These are phyloP conservation scores for Cistogaster globosa DNA, from an alignment of 2,888 invertebrate species.

Conservation along the genomic window DNA sequence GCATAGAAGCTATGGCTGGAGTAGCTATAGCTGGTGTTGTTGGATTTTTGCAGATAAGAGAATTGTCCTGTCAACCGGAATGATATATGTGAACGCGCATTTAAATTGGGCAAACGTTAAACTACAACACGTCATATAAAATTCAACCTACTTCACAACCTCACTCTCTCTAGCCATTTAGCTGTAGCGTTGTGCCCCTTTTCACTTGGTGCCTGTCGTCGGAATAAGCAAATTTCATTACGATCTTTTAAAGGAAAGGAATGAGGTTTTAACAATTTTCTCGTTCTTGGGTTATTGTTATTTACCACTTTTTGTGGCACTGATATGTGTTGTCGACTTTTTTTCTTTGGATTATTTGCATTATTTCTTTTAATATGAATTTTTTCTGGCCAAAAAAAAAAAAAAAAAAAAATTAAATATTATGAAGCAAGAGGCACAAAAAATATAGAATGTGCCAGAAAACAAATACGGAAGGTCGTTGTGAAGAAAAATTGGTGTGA, in stretches of 20 bases:
- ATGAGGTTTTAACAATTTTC: conserved; percentile 68
- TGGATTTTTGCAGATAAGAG: conserved; percentile 85
- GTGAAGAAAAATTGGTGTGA: conserved; percentile 81
- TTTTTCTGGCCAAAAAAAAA: conserved; percentile 21
- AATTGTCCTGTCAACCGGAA: conserved; percentile 88
- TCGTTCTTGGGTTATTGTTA: conserved; percentile 66
- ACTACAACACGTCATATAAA: conserved; percentile 70
- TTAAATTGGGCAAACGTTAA: conserved; percentile 82
- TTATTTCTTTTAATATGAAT: conserved; percentile 40
- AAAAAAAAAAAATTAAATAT: neutral
- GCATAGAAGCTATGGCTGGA: conserved; percentile 24
- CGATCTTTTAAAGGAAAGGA: conserved; percentile 42
- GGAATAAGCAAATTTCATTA: conserved; percentile 65
- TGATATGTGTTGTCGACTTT: conserved; percentile 29
- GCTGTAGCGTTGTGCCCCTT: neutral
- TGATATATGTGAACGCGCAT: conserved; percentile 86
- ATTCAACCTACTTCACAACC: conserved; percentile 53
- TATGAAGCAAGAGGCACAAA: conserved; percentile 10
- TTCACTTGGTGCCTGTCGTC: conserved; percentile 34
- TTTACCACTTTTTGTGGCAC: conserved; percentile 64
- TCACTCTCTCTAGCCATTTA: conserved; percentile 9
- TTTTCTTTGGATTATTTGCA: conserved; percentile 22
- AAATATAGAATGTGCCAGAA: conserved; percentile 46
- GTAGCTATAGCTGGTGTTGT: conserved; percentile 74
- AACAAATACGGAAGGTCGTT: conserved; percentile 73